phyloP scores from a whole-genome alignment of 2,113 vertebrate genomes.

The Embiotoca jacksoni region DNA sequence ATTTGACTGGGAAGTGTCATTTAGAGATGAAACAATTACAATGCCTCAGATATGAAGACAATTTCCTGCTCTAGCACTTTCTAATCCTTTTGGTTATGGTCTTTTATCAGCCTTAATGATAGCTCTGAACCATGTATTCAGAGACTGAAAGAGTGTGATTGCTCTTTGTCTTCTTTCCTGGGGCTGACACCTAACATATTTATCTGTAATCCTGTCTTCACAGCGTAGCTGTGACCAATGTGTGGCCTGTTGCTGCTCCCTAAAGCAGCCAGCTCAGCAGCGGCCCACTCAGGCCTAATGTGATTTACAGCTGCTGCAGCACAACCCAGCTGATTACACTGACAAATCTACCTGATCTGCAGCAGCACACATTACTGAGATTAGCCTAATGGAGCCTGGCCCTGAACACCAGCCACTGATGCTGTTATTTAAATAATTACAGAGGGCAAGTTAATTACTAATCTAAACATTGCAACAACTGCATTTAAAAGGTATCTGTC shows the following conservation, averaged over 20 bases:
- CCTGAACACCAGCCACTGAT: conserved; percentile 52
- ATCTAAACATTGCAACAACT: conserved; percentile 37
- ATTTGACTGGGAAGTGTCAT: conserved; percentile 65
- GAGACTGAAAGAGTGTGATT: conserved; percentile 58
- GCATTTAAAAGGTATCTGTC: conserved; percentile 40
- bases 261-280: conserved; percentile 67
- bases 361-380: conserved; percentile 72
- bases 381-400: conserved; percentile 52
- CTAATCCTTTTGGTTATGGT: conserved; percentile 73
- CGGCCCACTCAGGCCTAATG: conserved; percentile 73
- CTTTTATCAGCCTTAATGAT: conserved; percentile 76
- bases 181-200: conserved; percentile 80
- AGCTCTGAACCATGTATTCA: conserved; percentile 62
- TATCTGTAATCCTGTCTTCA: conserved; percentile 79
- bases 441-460: conserved; percentile 48
- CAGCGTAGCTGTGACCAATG: conserved; percentile 79
- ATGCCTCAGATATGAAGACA: conserved; percentile 56
- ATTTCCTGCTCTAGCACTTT: conserved; percentile 74
- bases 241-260: conserved; percentile 69
- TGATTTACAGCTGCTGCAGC: conserved; percentile 75
- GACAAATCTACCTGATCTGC: conserved; percentile 79
- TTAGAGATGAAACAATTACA: conserved; percentile 72
- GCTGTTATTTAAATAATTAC: conserved; percentile 41
- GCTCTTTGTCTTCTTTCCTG: conserved; percentile 69
- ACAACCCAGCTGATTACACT: conserved; percentile 75